Evolutionary conservation across 1,140 invertebrate species (phyloP), one percentile per base, ranked within the genome.

Genomic region (Cydia strobilella): DNA sequence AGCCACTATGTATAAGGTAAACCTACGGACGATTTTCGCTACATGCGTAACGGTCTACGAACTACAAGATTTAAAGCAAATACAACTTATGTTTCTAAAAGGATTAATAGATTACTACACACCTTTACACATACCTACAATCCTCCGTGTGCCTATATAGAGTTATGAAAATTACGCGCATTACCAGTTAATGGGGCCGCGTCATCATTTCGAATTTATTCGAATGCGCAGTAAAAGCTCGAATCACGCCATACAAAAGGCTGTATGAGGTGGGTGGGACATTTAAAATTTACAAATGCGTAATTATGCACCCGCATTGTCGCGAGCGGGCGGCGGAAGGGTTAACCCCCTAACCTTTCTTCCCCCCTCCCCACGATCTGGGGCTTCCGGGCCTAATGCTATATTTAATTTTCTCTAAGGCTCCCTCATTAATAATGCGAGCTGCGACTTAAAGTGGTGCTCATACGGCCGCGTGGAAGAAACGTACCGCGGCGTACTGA

Each of bases 261-360:
- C 85, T 87, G 82, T 88, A 89, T 88, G 88, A 89, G 85, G 86
- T 86, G 90, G 86, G 87, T 86, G 87, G 85, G 80, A 90, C 89
- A 92, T 92, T 92, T 91, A 91, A 92, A 92, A 92, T 92, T 92
- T 92, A 92, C 90, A 92, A 92, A 92, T 92, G 89, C 90, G 89
- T 91, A 91, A 92, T 92, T 92, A 92, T 92, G 90, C 90, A 90
- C 90, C 88, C 89, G 90, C 86, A 92, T 92, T 92, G 90, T 92
- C 90, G 90, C 88, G 85, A 59, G 54, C 54, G 77, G 79, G 80
- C 77, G 82, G 77, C 83, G 83, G 81, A 90, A 91, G 89, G 89
- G 90, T 90, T 90, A 87, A 79, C 74, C 83, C 84, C 85, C 84
- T 81, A 59, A 77, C 78, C 78, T 82, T 88, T 84, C 84, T 83